Percentiles rank a stretch among this genome's conserved stretches.
These are phyloP conservation scores for Ceyx melanurus DNA, from an alignment of 2,113 vertebrate species.

Conservation along the genomic window DNA sequence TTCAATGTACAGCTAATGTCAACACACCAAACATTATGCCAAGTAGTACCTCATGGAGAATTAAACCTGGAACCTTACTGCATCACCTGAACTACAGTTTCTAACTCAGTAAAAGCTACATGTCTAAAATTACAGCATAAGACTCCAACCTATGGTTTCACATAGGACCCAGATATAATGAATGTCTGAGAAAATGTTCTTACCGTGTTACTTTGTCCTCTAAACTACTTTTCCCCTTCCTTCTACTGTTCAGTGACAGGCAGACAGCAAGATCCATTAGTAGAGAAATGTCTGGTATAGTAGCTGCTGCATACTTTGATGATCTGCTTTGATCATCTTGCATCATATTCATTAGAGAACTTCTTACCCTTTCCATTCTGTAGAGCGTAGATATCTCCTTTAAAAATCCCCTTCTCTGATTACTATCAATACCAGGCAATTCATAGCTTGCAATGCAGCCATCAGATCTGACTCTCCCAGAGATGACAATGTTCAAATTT, in stretches of 20 bases:
- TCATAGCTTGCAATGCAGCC: not conserved
- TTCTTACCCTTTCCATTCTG: not conserved
- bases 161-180: not conserved
- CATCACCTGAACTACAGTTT: not conserved
- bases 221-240: not conserved
- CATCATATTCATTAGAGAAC: constrained; percentile 24
- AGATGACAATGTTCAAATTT: constrained; percentile 17
- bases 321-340: not conserved
- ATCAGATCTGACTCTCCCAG: not conserved
- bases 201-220: not conserved
- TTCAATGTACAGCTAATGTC: not conserved
- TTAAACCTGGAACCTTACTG: not conserved
- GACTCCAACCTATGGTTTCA: not conserved
- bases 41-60: not conserved
- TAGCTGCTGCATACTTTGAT: not conserved
- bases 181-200: not conserved
- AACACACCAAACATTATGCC: not conserved
- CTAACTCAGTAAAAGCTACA: not conserved
- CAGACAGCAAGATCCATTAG: not conserved
- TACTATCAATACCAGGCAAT: not conserved
- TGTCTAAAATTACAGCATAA: not conserved
- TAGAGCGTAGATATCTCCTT: not conserved
- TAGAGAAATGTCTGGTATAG: not conserved
- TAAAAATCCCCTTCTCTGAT: constrained; percentile 5
- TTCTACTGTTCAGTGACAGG: not conserved